Conservation (phyloP, 2,113 vertebrate genomes). For the Ochotona curzoniae region DNA sequence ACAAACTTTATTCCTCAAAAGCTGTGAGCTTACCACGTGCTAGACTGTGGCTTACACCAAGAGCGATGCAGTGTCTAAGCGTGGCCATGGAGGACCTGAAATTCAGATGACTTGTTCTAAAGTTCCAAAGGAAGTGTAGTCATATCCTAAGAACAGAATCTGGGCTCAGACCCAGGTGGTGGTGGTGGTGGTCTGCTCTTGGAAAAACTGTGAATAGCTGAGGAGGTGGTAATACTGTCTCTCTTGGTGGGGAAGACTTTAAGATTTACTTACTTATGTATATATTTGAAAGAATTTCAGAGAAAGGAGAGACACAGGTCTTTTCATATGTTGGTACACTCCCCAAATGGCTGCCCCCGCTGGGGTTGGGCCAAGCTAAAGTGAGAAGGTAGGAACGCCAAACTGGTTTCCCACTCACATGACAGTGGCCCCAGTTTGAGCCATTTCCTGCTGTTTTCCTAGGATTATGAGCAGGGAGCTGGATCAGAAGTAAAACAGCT, state of each 20-base stretch:
- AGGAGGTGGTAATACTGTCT: not conserved
- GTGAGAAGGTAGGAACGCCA: too few relatives aligned
- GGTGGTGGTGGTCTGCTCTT: not conserved
- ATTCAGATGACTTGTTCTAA: slow-evolving; percentile 20
- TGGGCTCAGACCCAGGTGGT: not conserved
- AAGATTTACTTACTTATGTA: too few relatives aligned
- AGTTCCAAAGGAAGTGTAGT: not conserved
- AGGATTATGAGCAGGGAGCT: too few relatives aligned
- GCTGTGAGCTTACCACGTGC: not conserved
- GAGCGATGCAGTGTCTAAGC: not conserved
- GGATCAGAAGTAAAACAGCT: too few relatives aligned
- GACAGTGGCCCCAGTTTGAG: too few relatives aligned
- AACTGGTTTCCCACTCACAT: too few relatives aligned
- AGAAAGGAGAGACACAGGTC: too few relatives aligned
- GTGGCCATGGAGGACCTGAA: not conserved
- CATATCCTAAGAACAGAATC: not conserved
- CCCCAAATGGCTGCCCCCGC: too few relatives aligned
- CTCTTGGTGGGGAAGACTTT: not conserved
- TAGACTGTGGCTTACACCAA: slow-evolving; percentile 30
- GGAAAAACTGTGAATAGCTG: not conserved
- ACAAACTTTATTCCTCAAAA: slow-evolving; percentile 59
- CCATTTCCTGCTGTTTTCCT: too few relatives aligned
- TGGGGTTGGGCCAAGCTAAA: too few relatives aligned
- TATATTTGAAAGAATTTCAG: too few relatives aligned
- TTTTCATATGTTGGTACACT: too few relatives aligned